Evolutionary conservation across 2,113 vertebrate species (phyloP), one percentile per base, ranked within the genome.

Genomic region (Zosterops pallidus): DNA sequence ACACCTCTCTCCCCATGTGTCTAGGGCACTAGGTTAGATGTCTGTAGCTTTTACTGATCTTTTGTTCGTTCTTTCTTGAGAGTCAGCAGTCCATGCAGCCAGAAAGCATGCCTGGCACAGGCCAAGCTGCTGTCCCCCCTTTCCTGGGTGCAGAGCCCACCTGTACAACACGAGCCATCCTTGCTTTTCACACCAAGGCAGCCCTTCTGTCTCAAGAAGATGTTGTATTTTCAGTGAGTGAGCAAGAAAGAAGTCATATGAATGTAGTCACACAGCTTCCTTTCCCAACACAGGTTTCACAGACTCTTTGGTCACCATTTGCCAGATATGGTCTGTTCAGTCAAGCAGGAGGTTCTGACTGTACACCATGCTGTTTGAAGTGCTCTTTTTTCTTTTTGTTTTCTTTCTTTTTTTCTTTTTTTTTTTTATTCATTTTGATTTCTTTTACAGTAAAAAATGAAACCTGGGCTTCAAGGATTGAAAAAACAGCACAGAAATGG

Each of bases 231-330:
- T 68, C 71, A 47, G 59, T 28, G 15, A 60, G 33, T 76, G 59
- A 91, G 70, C 62, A 74, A 96, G 78, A 85, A 87, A 83, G 67
- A 26, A 88, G 82, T 76, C 63, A 65, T 5, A 53, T 14, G 71
- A 91, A 92, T 62, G 29, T 14, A 91, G 83, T 69, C 62, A 87
- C 81, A 70, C 55, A 57, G 33, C 49, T 87, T 85, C 67, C 67
- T 72, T 70, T 77, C 57, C 70, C 31, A 62, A 6, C 31, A 50
- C 0, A 9, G 31, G 49, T 75, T 71, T 84, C 78, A 70, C 53
- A 84, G 91, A 26, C 35, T 85, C 21, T 46, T 80, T 0, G 0
- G 46, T 57, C 70, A 72, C 70, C n/a, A 6, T 69, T 83, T 76
- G 35, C 53, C 81, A 64, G 70, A 55, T 83, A 65, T 5, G 8